Percentiles rank a stretch among this genome's conserved stretches.
phyloP scores from a whole-genome alignment of 2,888 invertebrate species.

The Ctena decussata region DNA sequence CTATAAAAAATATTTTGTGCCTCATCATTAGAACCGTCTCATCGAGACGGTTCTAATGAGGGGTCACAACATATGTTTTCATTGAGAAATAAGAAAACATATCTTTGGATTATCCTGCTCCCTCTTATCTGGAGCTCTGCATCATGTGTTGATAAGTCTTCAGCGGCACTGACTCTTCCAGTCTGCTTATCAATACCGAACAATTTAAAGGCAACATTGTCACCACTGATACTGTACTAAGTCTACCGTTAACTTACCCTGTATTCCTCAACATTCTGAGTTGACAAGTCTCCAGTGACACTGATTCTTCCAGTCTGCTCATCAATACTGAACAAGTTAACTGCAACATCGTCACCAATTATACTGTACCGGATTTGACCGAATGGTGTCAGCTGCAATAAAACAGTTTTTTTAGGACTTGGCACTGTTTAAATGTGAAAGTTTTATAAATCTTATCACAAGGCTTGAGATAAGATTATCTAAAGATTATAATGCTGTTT shows the following conservation, averaged over 20 bases:
- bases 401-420: too few relatives aligned
- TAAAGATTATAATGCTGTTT: too few relatives aligned
- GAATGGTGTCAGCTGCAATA: conserved; percentile 70
- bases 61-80: too few relatives aligned
- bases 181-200: conserved; percentile 72
- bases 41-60: too few relatives aligned
- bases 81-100: too few relatives aligned
- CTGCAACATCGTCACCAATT: conserved; percentile 82
- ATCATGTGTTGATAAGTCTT: conserved; percentile 70
- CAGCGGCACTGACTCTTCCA: conserved; percentile 73
- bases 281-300: conserved; percentile 70
- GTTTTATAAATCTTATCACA: too few relatives aligned
- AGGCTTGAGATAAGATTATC: too few relatives aligned
- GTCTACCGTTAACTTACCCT: too few relatives aligned
- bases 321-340: conserved; percentile 77
- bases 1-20: too few relatives aligned
- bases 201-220: conserved; percentile 78
- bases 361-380: conserved; percentile 78
- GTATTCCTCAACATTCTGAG: conserved; percentile 71
- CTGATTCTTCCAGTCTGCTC: conserved; percentile 69
- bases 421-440: too few relatives aligned
- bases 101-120: too few relatives aligned
- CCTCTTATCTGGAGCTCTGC: conserved; percentile 37
- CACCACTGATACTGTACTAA: conserved; percentile 83
- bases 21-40: too few relatives aligned